These are phyloP conservation scores for Amiota minor DNA, from an alignment of 2,888 invertebrate genomes.

Conservation along the genomic window DNA sequence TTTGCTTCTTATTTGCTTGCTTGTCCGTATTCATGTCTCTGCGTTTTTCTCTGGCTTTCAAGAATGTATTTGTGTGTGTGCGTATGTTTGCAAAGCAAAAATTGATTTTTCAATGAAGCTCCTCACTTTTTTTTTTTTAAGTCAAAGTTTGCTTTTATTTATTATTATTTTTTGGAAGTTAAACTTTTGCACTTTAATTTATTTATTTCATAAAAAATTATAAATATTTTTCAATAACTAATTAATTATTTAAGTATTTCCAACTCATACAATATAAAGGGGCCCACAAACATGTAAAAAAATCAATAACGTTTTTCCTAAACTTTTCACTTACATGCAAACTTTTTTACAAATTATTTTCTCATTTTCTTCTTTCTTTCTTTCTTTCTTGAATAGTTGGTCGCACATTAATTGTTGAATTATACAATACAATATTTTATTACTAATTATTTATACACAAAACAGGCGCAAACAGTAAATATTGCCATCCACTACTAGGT, in stretches of 20 bases:
- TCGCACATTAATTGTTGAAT: constrained; percentile 29
- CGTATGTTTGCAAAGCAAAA: constrained; percentile 54
- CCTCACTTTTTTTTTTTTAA: constrained; percentile 40
- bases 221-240: background rate
- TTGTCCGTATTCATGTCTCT: constrained; percentile 17
- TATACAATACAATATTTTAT: constrained; percentile 20
- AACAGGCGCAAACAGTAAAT: constrained; percentile 40
- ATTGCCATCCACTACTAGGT: background rate
- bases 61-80: constrained; percentile 42
- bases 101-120: constrained; percentile 64
- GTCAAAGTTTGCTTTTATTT: constrained; percentile 33
- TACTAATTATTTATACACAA: constrained; percentile 31
- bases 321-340: constrained; percentile 19
- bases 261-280: background rate
- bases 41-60: constrained; percentile 23
- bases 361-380: constrained; percentile 21
- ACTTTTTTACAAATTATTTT: constrained; percentile 4
- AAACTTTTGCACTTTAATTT: constrained; percentile 32
- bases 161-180: background rate
- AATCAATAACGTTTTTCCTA: constrained; percentile 8
- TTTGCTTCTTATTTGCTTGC: background rate
- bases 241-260: constrained; percentile 13
- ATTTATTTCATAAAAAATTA: background rate
- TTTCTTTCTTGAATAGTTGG: background rate
- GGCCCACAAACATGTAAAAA: background rate